Evolutionary conservation across 2,113 vertebrate genomes (phyloP).

Genomic region (Lagenorhynchus albirostris): DNA sequence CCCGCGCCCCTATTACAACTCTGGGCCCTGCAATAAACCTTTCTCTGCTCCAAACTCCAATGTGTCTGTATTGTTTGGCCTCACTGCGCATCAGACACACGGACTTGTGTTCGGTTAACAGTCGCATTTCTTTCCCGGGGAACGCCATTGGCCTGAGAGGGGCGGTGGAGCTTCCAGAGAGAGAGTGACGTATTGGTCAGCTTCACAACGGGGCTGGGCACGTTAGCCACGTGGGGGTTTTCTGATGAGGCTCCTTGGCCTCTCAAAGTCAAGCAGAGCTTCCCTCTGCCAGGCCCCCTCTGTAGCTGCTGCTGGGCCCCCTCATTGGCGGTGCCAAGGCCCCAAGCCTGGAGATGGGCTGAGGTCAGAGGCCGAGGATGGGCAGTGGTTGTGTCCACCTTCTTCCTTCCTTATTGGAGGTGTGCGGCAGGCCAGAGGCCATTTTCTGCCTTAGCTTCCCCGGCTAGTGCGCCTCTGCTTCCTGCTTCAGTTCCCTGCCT

Average conservation of each 20-base stretch:
- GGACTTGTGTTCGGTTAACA: neutral
- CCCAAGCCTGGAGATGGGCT: neutral
- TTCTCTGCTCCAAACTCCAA: neutral
- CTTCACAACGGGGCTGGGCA: fast-evolving
- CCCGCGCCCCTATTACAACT: neutral
- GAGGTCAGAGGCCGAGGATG: neutral
- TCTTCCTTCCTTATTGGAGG: neutral
- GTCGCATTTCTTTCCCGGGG: fast-evolving
- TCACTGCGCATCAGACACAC: neutral
- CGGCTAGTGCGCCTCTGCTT: neutral
- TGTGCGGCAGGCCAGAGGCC: no score
- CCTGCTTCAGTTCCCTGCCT: neutral
- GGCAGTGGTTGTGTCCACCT: neutral
- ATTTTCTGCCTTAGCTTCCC: neutral
- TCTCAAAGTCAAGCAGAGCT: neutral
- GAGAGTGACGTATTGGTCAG: fast-evolving
- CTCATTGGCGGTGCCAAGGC: fast-evolving
- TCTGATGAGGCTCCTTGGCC: neutral
- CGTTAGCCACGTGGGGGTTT: neutral
- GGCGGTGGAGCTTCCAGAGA: fast-evolving
- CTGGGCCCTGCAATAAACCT: neutral
- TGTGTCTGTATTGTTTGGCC: neutral
- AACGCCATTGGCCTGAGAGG: neutral
- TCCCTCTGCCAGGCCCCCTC: neutral
- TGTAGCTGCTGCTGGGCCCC: neutral